These are phyloP conservation scores for Danio rerio DNA, from an alignment of 2,113 vertebrate genomes.

Conservation along the genomic window DNA sequence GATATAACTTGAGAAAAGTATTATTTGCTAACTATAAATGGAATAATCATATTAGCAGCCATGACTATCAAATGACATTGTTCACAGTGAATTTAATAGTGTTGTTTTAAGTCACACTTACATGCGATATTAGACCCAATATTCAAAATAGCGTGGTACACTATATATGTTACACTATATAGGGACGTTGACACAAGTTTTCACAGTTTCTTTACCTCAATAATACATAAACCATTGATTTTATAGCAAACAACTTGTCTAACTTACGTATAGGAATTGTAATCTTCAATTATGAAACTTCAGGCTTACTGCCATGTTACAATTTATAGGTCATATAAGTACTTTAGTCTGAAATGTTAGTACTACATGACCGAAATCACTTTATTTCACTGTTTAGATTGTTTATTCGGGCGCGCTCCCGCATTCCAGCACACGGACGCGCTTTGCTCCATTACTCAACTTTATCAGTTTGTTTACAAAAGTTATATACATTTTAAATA, in stretches of 20 bases:
- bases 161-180: too few species aligned
- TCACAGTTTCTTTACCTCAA: too few species aligned
- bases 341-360: background rate
- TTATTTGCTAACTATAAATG: too few species aligned
- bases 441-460: background rate
- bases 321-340: background rate
- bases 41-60: too few species aligned
- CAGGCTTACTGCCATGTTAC: background rate
- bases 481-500: background rate
- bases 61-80: too few species aligned
- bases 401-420: background rate
- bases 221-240: too few species aligned
- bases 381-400: background rate
- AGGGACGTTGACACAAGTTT: too few species aligned
- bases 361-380: background rate
- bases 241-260: background rate
- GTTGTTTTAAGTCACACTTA: too few species aligned
- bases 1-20: too few species aligned
- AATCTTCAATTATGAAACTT: background rate
- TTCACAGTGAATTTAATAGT: too few species aligned
- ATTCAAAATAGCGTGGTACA: too few species aligned
- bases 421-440: background rate
- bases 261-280: background rate
- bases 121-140: too few species aligned
- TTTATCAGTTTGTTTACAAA: background rate